Evolutionary conservation across 35 echinoderm and acorn worm species (phyloP).

Genomic region (Diadema setosum): DNA sequence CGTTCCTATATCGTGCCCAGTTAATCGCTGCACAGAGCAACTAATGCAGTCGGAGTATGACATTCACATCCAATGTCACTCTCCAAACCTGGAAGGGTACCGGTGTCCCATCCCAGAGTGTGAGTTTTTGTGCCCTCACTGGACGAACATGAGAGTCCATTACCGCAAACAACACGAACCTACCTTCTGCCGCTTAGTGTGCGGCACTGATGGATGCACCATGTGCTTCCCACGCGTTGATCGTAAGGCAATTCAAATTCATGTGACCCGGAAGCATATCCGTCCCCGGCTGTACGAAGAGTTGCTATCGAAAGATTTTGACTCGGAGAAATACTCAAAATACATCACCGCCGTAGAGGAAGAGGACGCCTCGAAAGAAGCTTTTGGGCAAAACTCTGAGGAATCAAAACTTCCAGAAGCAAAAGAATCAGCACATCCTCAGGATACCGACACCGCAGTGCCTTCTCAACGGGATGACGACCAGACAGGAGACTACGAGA

Average conservation of each 20-base stretch:
- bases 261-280: constrained; percentile 59
- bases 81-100: constrained; percentile 59
- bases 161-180: constrained; percentile 34
- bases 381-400: neutral
- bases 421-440: neutral
- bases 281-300: neutral
- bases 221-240: constrained; percentile 25
- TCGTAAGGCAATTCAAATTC: constrained; percentile 16
- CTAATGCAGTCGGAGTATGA: constrained; percentile 26
- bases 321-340: neutral
- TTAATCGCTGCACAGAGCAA: neutral
- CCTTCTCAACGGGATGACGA: neutral
- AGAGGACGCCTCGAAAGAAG: neutral
- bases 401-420: neutral
- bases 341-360: neutral
- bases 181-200: neutral
- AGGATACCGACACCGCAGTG: neutral
- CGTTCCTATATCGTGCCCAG: neutral
- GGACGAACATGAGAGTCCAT: constrained; percentile 82
- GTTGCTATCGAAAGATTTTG: neutral
- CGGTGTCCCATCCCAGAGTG: constrained; percentile 46
- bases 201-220: constrained; percentile 33
- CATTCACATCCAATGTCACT: constrained; percentile 58
- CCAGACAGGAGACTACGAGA: neutral
- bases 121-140: constrained; percentile 47